A percentile compares a stretch with the other conserved stretches of the same genome.
Evolutionary conservation across 2,113 vertebrate genomes (phyloP).

Genomic region (Xenopus laevis): DNA sequence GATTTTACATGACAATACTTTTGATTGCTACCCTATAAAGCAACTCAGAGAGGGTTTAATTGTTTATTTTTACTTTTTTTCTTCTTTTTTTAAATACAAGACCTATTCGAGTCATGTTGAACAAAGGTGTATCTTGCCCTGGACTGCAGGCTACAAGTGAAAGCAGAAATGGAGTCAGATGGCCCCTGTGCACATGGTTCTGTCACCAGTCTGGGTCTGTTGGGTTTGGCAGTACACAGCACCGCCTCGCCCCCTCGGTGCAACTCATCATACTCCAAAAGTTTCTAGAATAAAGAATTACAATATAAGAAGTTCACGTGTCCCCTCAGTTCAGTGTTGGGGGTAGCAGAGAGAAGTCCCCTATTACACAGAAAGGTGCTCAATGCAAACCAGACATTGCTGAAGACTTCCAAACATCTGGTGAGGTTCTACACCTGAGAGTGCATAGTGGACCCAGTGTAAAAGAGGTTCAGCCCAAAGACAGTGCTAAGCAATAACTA

Average conservation of each 20-base stretch:
- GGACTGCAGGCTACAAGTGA: neutral
- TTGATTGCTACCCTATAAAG: too few relatives aligned
- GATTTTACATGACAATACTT: too few relatives aligned
- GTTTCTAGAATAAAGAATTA: neutral
- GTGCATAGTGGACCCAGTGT: conserved; percentile 4
- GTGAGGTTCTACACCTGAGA: neutral
- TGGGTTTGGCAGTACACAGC: conserved; percentile 51
- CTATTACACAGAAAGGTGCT: too few relatives aligned
- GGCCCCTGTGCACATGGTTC: conserved; percentile 64
- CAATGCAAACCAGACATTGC: too few relatives aligned
- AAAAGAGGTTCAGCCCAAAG: neutral
- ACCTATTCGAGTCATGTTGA: too few relatives aligned
- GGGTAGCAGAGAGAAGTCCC: too few relatives aligned
- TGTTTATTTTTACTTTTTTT: too few relatives aligned
- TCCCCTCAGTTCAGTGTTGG: too few relatives aligned
- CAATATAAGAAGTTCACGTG: neutral
- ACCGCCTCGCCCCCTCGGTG: conserved; percentile 51
- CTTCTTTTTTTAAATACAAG: too few relatives aligned
- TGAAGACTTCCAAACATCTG: neutral
- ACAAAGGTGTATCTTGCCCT: too few relatives aligned
- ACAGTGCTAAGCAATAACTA: neutral
- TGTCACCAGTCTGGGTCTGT: conserved; percentile 55
- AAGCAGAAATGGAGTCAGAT: conserved; percentile 56
- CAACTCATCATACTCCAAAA: conserved; percentile 64
- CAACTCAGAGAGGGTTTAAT: too few relatives aligned